Evolutionary conservation across 2,113 vertebrate genomes (phyloP), one percentile per base, ranked within the genome.

Genomic region (Sinocyclocheilus rhinocerous): DNA sequence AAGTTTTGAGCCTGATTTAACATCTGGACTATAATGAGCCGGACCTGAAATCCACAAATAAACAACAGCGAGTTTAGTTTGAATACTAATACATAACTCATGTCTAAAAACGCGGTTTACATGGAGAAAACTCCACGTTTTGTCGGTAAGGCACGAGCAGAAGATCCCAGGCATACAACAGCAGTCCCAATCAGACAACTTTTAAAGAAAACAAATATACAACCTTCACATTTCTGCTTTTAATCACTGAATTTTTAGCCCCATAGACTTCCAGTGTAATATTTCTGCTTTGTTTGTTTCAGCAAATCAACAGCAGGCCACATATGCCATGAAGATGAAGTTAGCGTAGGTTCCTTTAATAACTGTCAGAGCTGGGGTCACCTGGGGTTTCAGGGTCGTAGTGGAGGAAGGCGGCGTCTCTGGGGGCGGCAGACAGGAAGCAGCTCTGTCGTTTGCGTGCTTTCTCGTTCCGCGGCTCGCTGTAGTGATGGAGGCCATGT

Each of bases 401-500:
- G 4, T 8, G 61, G 4, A 72, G 59, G 67, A 93, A 89, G 15
- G 65, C 12, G 33, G 70, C 11, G 33, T 65, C 63, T 65, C 94
- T 89, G 4, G 92, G 92, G 57, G 94, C 89, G 13, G 92, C 85
- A 76, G 93, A 96, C 59, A 96, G 93, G 89, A 97, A 96, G 69
- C 93, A 94, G 57, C 91, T 45, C 80, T 96, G 95, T 18, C 92
- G 93, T 84, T 88, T 94, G 86, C 87, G 92, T 22, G 94, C 95
- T 69, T 83, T 87, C 3, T 88, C 69, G 84, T 83, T 95, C 20
- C 91, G 90, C 1, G 95, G 94, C 42, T 90, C 87, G 81, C 89
- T 88, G 67, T 92, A 92, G 29, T 33, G 90, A n/a, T 88, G 88
- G 61, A 85, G 92, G 52, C 92, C 84, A 63, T 93, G 90, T 8